These are phyloP conservation scores for Acrocephalus arundinaceus DNA, from an alignment of 2,113 vertebrate species.

Conservation along the genomic window DNA sequence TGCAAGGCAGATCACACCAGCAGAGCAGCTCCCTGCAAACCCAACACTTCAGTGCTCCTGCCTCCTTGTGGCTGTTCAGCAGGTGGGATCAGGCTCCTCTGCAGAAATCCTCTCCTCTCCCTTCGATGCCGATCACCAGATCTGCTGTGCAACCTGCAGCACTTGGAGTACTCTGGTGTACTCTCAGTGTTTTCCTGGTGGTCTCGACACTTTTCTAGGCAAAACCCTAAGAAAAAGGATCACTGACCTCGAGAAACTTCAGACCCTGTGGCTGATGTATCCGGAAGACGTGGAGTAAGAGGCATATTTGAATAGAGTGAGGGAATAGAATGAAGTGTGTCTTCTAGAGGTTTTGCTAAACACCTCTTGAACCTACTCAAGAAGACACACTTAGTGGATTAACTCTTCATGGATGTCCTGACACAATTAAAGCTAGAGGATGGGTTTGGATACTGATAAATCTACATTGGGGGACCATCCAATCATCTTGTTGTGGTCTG, in stretches of 20 bases:
- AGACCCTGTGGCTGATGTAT: fast-evolving
- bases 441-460: background rate
- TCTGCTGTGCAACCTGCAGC: fast-evolving
- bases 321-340: background rate
- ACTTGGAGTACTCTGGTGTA: background rate
- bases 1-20: background rate
- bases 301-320: background rate
- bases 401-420: background rate
- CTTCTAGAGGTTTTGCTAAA: no score
- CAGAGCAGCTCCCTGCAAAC: background rate
- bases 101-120: background rate
- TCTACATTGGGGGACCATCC: background rate
- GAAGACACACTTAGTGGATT: background rate
- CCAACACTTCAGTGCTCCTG: background rate
- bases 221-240: background rate
- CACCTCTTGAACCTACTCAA: background rate
- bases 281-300: background rate
- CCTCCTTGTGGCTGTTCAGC: background rate
- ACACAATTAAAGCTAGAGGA: background rate
- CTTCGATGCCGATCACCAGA: fast-evolving
- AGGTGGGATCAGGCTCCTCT: background rate
- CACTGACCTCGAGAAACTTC: background rate
- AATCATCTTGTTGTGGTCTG: background rate
- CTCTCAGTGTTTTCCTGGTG: background rate
- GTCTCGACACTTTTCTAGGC: background rate